Evolutionary conservation across 1,140 invertebrate genomes (phyloP).

Genomic region (Caenorhabditis inopinata): DNA sequence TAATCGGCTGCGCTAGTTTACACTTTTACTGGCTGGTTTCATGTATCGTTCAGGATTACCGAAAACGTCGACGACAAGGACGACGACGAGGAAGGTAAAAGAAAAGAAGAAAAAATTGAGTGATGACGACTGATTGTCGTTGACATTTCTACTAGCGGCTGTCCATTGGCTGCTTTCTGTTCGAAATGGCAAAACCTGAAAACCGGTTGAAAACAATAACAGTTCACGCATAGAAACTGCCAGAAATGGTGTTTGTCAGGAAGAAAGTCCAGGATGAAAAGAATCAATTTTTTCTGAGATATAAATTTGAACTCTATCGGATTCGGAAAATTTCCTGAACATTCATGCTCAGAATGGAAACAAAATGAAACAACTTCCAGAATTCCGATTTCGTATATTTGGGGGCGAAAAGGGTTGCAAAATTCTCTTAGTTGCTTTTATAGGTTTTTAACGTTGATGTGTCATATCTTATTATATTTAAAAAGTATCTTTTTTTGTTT

Average conservation of each 20-base stretch:
- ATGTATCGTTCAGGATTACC: conserved; percentile 28
- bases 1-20: not conserved
- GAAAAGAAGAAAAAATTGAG: not conserved
- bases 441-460: too few species aligned
- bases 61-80: not conserved
- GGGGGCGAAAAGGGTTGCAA: too few species aligned
- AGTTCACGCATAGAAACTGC: not conserved
- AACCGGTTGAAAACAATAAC: conserved; percentile 31
- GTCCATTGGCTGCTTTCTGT: conserved; percentile 19
- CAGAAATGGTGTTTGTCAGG: not conserved
- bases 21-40: conserved; percentile 27
- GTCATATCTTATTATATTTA: too few species aligned
- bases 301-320: too few species aligned
- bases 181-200: not conserved
- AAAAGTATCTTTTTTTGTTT: too few species aligned
- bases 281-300: not conserved
- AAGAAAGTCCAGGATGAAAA: not conserved
- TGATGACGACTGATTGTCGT: conserved; percentile 30
- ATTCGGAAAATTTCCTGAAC: too few species aligned
- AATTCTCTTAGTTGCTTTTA: too few species aligned
- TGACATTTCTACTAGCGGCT: not conserved
- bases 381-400: too few species aligned
- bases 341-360: too few species aligned
- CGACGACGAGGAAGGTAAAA: not conserved
- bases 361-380: not conserved